Evolutionary conservation across 2,797 vertebrate genomes (phyloP).

Genomic region (Crenuchus spilurus): DNA sequence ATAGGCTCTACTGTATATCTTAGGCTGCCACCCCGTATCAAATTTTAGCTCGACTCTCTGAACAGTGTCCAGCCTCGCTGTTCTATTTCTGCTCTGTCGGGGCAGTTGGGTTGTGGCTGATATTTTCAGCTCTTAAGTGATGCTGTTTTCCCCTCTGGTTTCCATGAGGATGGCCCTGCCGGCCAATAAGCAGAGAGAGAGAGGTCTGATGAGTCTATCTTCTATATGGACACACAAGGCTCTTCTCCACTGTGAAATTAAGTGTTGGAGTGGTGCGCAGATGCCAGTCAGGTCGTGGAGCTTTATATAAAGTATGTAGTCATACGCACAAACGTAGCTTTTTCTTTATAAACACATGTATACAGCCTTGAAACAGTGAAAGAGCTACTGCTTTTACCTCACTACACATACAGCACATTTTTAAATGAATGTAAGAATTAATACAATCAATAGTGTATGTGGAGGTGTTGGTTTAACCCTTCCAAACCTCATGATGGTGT

Average conservation of each 20-base stretch:
- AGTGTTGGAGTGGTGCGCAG: slow-evolving; percentile 53
- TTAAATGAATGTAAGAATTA: no score
- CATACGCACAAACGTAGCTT: slow-evolving; percentile 40
- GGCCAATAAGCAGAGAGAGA: slow-evolving; percentile 44
- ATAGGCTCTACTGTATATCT: background rate
- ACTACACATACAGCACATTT: no score
- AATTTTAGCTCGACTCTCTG: slow-evolving; percentile 31
- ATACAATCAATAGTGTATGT: no score
- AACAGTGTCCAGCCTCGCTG: background rate
- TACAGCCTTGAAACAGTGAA: no score
- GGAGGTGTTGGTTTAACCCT: no score
- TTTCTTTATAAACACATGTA: no score
- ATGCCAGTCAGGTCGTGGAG: slow-evolving; percentile 62
- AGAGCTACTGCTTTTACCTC: no score
- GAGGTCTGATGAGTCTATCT: slow-evolving; percentile 56
- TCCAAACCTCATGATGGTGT: no score
- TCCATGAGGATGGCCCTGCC: slow-evolving; percentile 62
- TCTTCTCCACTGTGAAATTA: no score
- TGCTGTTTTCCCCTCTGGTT: slow-evolving; percentile 68
- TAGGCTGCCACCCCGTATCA: slow-evolving; percentile 4
- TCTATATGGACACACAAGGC: no score
- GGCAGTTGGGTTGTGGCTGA: slow-evolving; percentile 56
- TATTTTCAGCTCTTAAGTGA: slow-evolving; percentile 67
- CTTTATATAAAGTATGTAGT: slow-evolving; percentile 67
- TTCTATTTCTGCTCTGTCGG: slow-evolving; percentile 52